These are phyloP conservation scores for Porites divaricata DNA, from an alignment of 92 coral and sea anemone genomes.

Conservation along the genomic window DNA sequence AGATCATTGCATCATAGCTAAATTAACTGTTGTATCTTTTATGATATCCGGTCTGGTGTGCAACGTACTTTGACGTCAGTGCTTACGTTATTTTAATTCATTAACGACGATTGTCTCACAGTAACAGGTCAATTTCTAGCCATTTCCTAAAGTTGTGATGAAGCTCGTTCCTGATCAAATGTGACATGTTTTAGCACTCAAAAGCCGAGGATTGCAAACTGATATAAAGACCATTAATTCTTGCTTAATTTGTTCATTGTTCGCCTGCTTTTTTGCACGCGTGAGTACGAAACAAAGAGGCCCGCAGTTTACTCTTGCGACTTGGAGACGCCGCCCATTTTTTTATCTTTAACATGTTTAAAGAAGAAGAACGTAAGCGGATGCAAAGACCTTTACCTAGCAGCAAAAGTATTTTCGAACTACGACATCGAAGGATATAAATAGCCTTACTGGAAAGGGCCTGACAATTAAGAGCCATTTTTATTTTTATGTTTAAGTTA, in stretches of 20 bases:
- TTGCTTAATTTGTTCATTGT: background rate
- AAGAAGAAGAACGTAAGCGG: background rate
- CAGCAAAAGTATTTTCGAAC: background rate
- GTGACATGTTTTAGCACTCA: constrained; percentile 22
- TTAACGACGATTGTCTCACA: background rate
- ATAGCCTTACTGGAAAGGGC: background rate
- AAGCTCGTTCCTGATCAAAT: background rate
- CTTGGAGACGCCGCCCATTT: constrained; percentile 10
- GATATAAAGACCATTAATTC: background rate
- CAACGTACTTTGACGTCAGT: constrained; percentile 26
- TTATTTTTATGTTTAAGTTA: background rate
- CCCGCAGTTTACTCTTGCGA: background rate
- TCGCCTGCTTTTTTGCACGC: background rate
- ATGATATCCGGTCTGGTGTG: background rate
- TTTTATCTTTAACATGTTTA: no score
- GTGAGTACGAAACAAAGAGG: background rate
- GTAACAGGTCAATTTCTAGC: background rate
- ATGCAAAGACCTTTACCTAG: background rate
- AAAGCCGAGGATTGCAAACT: background rate
- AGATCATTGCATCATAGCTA: background rate
- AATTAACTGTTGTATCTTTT: constrained; percentile 3
- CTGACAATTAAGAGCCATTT: background rate
- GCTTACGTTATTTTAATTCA: background rate
- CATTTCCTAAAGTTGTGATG: background rate
- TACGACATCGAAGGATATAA: background rate